A percentile compares a stretch with the other conserved stretches of the same genome.
phyloP scores from a whole-genome alignment of 2,888 invertebrate genomes.

The Iselma pallidipennis region DNA sequence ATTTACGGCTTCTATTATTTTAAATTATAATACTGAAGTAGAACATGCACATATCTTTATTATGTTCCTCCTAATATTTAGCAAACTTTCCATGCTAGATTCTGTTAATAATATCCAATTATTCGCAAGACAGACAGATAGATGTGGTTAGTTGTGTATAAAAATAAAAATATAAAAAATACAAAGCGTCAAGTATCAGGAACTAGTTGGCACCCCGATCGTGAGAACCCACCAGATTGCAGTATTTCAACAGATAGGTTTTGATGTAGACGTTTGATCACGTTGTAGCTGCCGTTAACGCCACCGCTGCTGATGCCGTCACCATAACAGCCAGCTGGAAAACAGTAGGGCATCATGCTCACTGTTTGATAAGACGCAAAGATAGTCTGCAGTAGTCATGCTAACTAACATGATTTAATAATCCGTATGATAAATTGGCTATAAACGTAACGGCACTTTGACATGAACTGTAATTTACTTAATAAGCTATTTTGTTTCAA shows the following conservation, averaged over 20 bases:
- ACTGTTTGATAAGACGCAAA: slow-evolving; percentile 12
- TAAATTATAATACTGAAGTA: too few species aligned
- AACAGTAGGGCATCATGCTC: not conserved
- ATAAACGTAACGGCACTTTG: slow-evolving; percentile 32
- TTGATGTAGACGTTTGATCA: slow-evolving; percentile 10
- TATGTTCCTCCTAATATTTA: not conserved
- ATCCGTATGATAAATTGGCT: slow-evolving; percentile 36
- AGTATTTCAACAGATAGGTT: slow-evolving; percentile 33
- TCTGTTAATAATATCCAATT: not conserved
- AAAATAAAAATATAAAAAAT: slow-evolving; percentile 27
- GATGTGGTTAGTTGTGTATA: slow-evolving; percentile 13
- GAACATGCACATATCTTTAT: too few species aligned
- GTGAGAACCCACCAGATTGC: slow-evolving; percentile 39
- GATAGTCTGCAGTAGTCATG: slow-evolving; percentile 35
- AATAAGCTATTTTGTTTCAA: slow-evolving; percentile 26
- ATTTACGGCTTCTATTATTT: not conserved
- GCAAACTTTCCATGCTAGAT: not conserved
- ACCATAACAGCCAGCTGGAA: too few species aligned
- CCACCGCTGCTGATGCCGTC: not conserved
- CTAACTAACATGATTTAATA: slow-evolving; percentile 40
- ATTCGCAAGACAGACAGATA: not conserved
- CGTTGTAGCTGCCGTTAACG: not conserved
- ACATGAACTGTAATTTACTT: slow-evolving; percentile 34
- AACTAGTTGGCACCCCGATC: slow-evolving; percentile 44
- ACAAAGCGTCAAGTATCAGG: slow-evolving; percentile 44